These are phyloP conservation scores for Philonicus albiceps DNA, from an alignment of 2,888 invertebrate species.

Conservation along the genomic window DNA sequence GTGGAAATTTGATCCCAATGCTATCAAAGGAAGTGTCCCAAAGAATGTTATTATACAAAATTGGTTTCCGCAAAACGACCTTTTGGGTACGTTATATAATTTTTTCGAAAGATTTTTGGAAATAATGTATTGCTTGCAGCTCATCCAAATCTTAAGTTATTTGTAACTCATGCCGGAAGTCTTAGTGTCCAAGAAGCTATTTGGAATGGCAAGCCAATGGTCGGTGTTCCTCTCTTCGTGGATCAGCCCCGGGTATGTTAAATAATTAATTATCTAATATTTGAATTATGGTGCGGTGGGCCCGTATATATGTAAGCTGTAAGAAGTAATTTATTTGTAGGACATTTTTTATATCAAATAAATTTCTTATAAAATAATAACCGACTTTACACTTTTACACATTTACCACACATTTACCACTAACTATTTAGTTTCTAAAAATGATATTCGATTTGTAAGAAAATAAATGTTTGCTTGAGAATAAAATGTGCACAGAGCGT, in stretches of 20 bases:
- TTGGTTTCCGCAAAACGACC: conserved; percentile 66
- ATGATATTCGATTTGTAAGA: too few relatives aligned
- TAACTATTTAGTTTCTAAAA: too few relatives aligned
- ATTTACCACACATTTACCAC: too few relatives aligned
- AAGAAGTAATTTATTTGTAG: too few relatives aligned
- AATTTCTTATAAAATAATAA: too few relatives aligned
- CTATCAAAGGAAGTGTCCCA: conserved; percentile 53
- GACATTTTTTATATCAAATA: too few relatives aligned
- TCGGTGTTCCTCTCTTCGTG: conserved; percentile 55
- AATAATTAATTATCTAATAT: neutral
- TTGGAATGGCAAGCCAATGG: conserved; percentile 56
- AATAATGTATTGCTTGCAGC: conserved; percentile 49
- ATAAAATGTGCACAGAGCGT: neutral
- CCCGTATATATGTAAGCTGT: too few relatives aligned
- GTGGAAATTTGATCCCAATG: conserved; percentile 57
- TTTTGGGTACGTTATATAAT: conserved; percentile 61
- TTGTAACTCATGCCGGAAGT: conserved; percentile 58
- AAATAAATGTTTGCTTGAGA: neutral
- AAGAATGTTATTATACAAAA: conserved; percentile 62
- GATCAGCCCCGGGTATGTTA: conserved; percentile 53
- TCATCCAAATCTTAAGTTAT: conserved; percentile 53
- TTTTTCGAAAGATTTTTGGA: neutral
- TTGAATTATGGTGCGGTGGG: too few relatives aligned
- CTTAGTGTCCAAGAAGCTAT: conserved; percentile 57
- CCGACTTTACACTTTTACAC: too few relatives aligned